Conservation (phyloP, 2,113 vertebrate species). For the Sylvietta virens region DNA sequence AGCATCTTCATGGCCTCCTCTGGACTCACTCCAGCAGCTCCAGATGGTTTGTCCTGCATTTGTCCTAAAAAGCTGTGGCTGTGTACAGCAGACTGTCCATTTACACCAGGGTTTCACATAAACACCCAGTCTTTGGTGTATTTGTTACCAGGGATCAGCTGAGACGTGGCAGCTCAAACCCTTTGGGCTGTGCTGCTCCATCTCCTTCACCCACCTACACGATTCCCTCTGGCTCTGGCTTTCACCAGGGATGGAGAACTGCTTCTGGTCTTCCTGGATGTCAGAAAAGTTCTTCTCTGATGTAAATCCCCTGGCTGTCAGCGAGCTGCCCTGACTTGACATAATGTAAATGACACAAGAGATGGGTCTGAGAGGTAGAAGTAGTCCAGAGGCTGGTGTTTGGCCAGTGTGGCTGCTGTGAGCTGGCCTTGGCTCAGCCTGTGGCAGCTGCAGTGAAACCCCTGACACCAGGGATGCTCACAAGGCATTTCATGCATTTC, state of each 20-base stretch:
- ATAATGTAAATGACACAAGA: not conserved
- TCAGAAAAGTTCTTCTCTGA: not conserved
- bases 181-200: not conserved
- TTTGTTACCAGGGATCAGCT: not conserved
- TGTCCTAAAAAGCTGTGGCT: not conserved
- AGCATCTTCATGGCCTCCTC: accelerated
- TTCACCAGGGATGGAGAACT: not conserved
- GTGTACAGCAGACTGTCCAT: not conserved
- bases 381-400: not conserved
- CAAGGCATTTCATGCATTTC: not conserved
- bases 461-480: accelerated
- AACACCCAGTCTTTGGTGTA: not conserved
- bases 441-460: not conserved
- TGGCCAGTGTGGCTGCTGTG: not conserved
- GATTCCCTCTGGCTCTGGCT: not conserved
- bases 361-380: not conserved
- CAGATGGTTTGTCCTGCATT: not conserved
- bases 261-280: not conserved
- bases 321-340: not conserved
- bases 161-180: not conserved
- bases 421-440: not conserved
- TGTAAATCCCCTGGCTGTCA: not conserved
- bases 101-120: not conserved
- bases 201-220: not conserved
- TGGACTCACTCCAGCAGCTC: not conserved